These are phyloP conservation scores for Drosophila pruinosa DNA, from an alignment of 1,140 invertebrate genomes.

Conservation along the genomic window DNA sequence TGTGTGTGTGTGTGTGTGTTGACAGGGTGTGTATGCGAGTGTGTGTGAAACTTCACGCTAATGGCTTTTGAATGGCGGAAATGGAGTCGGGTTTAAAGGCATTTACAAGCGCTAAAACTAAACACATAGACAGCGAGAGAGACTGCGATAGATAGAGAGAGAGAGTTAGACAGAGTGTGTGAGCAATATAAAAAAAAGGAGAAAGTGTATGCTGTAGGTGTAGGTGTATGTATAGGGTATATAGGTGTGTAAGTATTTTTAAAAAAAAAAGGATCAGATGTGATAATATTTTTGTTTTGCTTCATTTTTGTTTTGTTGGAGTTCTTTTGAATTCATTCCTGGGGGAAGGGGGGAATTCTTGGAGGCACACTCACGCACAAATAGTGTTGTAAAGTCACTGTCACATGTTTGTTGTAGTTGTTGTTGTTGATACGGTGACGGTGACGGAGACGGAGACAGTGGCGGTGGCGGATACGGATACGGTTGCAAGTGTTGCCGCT, in stretches of 20 bases:
- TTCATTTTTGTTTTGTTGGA: constrained; percentile 42
- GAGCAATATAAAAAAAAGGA: not conserved
- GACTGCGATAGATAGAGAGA: not conserved
- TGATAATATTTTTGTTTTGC: constrained; percentile 56
- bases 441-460: constrained; percentile 43
- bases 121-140: not conserved
- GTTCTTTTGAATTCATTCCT: constrained; percentile 14
- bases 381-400: constrained; percentile 83
- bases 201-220: not conserved
- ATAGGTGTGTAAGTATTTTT: constrained; percentile 4
- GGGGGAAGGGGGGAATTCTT: constrained; percentile 29
- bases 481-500: constrained; percentile 74
- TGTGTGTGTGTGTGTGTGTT: constrained; percentile 2
- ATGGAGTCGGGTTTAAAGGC: constrained; percentile 15
- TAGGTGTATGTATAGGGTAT: not conserved
- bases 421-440: constrained; percentile 57
- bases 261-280: constrained; percentile 11
- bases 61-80: constrained; percentile 26
- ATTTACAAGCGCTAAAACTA: constrained; percentile 27
- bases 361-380: constrained; percentile 83
- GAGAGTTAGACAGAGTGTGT: not conserved
- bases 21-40: not conserved
- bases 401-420: constrained; percentile 63
- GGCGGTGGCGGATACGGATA: constrained; percentile 61
- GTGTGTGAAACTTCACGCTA: constrained; percentile 11